A percentile compares a stretch with the other conserved stretches of the same genome.
phyloP scores from a whole-genome alignment of 2,797 vertebrate genomes.

The Lepilemur ruficaudatus region DNA sequence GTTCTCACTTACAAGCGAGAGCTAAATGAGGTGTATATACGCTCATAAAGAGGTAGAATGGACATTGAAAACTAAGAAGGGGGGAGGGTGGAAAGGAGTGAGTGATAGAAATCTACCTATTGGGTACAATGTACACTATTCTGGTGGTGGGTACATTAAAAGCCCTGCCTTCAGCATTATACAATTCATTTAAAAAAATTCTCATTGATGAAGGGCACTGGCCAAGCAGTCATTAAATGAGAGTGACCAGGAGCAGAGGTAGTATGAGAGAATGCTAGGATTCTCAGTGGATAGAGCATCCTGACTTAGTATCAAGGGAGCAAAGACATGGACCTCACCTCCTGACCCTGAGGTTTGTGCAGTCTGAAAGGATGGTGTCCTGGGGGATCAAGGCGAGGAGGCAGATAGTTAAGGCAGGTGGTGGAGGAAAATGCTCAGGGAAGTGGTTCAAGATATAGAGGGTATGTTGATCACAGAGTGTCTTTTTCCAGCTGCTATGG shows the following conservation, averaged over 20 bases:
- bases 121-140: background rate
- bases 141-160: background rate
- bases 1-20: no score
- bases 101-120: background rate
- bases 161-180: background rate
- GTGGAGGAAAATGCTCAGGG: background rate
- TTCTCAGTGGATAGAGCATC: background rate
- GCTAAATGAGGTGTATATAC: no score
- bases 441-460: background rate
- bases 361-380: background rate
- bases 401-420: background rate
- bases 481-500: background rate
- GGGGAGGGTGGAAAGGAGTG: no score
- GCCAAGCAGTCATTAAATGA: background rate
- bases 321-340: background rate
- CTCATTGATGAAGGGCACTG: background rate
- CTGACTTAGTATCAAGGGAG: background rate
- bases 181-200: background rate
- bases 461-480: background rate
- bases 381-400: background rate
- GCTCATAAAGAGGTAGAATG: no score
- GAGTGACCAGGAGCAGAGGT: background rate
- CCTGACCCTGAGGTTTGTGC: background rate
- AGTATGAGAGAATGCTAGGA: background rate
- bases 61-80: no score